Evolutionary conservation across 1,140 invertebrate genomes (phyloP).

Genomic region (Drosophila mauritiana): DNA sequence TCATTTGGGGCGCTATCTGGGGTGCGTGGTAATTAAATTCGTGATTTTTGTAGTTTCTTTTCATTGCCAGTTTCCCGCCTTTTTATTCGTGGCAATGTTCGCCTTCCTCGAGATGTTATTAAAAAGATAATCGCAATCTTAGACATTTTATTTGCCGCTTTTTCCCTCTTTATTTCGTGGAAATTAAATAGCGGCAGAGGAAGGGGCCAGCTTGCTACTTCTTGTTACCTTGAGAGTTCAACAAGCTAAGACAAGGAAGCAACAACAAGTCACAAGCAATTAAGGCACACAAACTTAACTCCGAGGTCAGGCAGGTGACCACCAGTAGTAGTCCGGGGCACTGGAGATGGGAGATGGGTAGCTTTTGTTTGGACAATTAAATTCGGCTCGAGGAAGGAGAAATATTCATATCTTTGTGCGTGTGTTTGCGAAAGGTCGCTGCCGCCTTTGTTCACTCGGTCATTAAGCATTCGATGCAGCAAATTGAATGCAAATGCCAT

Average conservation of each 20-base stretch:
- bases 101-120: conserved; percentile 56
- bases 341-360: conserved; percentile 18
- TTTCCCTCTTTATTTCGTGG: conserved; percentile 31
- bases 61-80: conserved; percentile 42
- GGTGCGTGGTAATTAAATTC: conserved; percentile 69
- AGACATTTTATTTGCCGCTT: conserved; percentile 38
- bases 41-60: conserved; percentile 44
- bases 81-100: conserved; percentile 22
- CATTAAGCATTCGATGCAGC: conserved; percentile 70
- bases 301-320: conserved; percentile 27
- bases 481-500: conserved; percentile 64
- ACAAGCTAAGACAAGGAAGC: conserved; percentile 64
- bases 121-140: conserved; percentile 68
- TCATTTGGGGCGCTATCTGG: conserved; percentile 47
- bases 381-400: conserved; percentile 36
- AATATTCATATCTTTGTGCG: conserved; percentile 20
- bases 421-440: conserved; percentile 52
- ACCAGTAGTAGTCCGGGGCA: conserved; percentile 9
- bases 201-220: conserved; percentile 23
- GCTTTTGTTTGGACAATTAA: conserved; percentile 72
- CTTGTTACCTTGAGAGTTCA: conserved; percentile 73
- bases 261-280: conserved; percentile 63
- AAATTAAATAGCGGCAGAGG: conserved; percentile 43
- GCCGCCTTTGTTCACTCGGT: conserved; percentile 52
- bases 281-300: conserved; percentile 53